phyloP scores from a whole-genome alignment of 2,113 vertebrate species.

The Ahaetulla prasina region DNA sequence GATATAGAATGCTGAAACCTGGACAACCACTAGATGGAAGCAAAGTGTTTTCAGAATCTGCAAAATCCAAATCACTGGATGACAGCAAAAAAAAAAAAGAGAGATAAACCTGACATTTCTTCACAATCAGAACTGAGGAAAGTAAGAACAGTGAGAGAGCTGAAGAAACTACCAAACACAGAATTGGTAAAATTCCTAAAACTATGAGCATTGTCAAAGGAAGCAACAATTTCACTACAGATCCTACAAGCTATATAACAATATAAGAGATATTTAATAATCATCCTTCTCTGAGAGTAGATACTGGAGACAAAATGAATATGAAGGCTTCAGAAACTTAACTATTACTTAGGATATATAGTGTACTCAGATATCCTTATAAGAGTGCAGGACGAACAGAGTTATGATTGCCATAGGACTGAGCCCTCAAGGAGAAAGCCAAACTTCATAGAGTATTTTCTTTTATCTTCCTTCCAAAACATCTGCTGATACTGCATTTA shows the following conservation, averaged over 20 bases:
- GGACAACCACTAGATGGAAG: background rate
- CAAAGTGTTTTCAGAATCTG: background rate
- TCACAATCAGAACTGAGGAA: background rate
- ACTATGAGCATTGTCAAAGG: background rate
- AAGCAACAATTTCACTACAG: background rate
- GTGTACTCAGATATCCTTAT: background rate
- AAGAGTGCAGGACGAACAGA: background rate
- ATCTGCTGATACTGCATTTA: background rate
- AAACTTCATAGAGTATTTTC: background rate
- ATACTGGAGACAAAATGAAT: background rate
- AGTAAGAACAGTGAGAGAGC: background rate
- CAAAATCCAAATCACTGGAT: background rate
- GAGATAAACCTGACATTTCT: background rate
- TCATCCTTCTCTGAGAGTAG: background rate
- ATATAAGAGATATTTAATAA: background rate
- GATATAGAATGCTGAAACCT: background rate
- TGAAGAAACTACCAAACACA: background rate
- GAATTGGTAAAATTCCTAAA: background rate
- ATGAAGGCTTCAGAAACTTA: background rate
- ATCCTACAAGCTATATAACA: background rate
- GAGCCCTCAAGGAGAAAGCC: background rate
- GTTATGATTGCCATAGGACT: background rate
- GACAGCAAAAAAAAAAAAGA: background rate
- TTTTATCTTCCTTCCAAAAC: background rate
- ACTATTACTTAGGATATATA: background rate